phyloP scores from a whole-genome alignment of 2,797 vertebrate species.

The Rachycentron canadum region DNA sequence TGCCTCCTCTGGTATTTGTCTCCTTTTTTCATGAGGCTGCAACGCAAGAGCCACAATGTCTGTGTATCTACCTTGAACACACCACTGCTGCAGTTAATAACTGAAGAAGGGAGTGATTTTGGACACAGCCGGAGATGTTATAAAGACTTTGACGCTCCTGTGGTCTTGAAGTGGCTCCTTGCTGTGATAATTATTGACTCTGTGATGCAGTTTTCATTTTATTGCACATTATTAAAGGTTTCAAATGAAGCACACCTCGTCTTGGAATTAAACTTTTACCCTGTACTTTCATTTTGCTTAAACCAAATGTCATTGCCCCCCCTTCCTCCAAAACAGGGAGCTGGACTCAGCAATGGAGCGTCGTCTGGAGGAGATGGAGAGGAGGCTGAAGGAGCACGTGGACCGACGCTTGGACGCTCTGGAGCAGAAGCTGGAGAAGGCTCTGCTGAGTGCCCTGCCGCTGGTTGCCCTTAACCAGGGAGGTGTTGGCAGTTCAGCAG shows the following conservation, averaged over 20 bases:
- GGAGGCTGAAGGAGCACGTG: slow-evolving; percentile 83
- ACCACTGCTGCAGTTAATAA: not conserved
- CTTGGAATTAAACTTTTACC: not conserved
- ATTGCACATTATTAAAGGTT: not conserved
- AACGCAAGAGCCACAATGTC: not conserved
- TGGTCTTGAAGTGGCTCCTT: not conserved
- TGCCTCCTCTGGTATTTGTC: no score
- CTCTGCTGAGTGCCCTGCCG: slow-evolving; percentile 68
- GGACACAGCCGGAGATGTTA: not conserved
- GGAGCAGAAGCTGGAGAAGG: slow-evolving; percentile 82
- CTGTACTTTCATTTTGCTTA: not conserved
- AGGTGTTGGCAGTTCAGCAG: not conserved
- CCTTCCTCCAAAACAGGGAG: slow-evolving; percentile 41
- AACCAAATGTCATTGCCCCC: not conserved
- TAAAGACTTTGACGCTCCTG: no score
- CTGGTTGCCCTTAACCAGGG: slow-evolving; percentile 32
- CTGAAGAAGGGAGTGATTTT: not conserved
- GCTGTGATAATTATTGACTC: not conserved
- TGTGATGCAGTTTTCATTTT: not conserved
- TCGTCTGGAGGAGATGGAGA: slow-evolving; percentile 85
- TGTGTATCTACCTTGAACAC: no score
- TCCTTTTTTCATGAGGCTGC: no score
- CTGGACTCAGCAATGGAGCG: slow-evolving; percentile 79
- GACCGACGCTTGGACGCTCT: slow-evolving; percentile 83
- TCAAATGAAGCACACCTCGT: not conserved